A percentile compares a stretch with the other conserved stretches of the same genome.
phyloP scores from a whole-genome alignment of 2,888 invertebrate genomes.

The Nomada fucata region DNA sequence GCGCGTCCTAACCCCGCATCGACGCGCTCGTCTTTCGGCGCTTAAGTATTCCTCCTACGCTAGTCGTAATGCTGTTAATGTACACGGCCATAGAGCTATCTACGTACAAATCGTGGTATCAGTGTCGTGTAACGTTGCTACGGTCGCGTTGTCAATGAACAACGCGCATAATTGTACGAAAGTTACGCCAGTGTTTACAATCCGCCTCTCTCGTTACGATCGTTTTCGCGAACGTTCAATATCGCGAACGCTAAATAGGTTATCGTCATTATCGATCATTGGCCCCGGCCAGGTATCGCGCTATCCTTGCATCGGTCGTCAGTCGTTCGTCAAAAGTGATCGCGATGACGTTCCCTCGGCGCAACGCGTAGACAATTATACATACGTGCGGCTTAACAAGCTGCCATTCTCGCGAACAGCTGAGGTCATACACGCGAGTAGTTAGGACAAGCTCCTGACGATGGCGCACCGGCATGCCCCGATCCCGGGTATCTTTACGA shows the following conservation, averaged over 20 bases:
- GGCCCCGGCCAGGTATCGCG: conserved; percentile 27
- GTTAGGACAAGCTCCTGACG: conserved; percentile 67
- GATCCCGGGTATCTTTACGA: conserved; percentile 50
- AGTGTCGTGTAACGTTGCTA: neutral
- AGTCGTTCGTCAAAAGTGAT: conserved; percentile 26
- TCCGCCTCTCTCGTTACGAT: neutral
- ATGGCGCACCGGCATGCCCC: conserved; percentile 66
- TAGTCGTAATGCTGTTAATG: neutral
- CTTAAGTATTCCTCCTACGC: neutral
- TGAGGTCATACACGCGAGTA: conserved; percentile 40
- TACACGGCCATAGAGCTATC: neutral
- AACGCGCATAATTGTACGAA: no score
- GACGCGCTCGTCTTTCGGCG: neutral
- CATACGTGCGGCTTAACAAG: neutral
- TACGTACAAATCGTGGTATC: neutral
- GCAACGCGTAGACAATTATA: neutral
- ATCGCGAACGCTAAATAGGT: conserved; percentile 10
- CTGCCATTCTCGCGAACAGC: conserved; percentile 26
- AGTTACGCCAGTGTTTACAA: neutral
- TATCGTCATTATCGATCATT: conserved; percentile 5
- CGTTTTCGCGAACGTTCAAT: neutral
- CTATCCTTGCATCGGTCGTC: neutral
- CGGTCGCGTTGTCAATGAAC: neutral
- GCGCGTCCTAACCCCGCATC: neutral
- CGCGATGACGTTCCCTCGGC: neutral